Conservation (phyloP, 2,797 vertebrate species). For the Acanthopagrus latus region DNA sequence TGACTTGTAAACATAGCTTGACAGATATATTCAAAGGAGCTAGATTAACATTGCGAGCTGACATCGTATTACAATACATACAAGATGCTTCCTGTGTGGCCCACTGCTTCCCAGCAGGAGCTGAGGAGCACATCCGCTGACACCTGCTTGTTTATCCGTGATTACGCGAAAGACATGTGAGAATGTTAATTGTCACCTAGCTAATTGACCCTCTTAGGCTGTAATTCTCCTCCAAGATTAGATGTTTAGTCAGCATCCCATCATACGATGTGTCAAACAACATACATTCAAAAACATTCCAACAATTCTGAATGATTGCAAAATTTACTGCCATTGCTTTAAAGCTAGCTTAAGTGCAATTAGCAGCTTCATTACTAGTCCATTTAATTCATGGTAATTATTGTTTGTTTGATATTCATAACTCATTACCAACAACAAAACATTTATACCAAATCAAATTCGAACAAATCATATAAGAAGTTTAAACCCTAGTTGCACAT, state of each 20-base stretch:
- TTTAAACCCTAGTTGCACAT: background rate
- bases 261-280: conserved; percentile 12
- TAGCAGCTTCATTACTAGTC: background rate
- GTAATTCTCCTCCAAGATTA: conserved; percentile 23
- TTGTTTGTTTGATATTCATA: background rate
- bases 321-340: background rate
- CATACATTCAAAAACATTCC: conserved; percentile 9
- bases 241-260: background rate
- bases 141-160: conserved; percentile 45
- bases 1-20: conserved; percentile 13
- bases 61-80: conserved; percentile 15
- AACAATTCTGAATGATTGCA: background rate
- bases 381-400: background rate
- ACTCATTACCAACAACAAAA: background rate
- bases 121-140: conserved; percentile 15
- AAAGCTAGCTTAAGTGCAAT: background rate
- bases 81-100: conserved; percentile 16
- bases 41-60: conserved; percentile 12
- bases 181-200: conserved; percentile 11
- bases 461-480: background rate
- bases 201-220: conserved; percentile 41
- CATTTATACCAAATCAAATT: too few species aligned
- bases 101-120: conserved; percentile 44
- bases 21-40: background rate
- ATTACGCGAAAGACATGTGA: conserved; percentile 33